These are phyloP conservation scores for Galleria mellonella DNA, from an alignment of 1,140 invertebrate species.

Conservation along the genomic window DNA sequence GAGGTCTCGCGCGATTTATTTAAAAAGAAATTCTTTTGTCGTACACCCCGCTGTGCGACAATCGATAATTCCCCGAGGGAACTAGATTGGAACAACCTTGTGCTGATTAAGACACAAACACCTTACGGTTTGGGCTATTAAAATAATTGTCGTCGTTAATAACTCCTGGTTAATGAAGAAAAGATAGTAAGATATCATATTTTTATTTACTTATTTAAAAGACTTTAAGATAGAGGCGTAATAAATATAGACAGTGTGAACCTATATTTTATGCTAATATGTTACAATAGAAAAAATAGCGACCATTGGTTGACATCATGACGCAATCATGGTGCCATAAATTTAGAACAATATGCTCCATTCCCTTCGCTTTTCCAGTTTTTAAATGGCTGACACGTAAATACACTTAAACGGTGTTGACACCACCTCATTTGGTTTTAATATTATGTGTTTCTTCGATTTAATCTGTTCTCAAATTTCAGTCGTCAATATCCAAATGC, in stretches of 20 bases:
- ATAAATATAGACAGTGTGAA: too few relatives aligned
- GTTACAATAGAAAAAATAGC: too few relatives aligned
- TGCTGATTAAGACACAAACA: constrained; percentile 53
- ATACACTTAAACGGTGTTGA: constrained; percentile 27
- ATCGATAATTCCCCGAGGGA: constrained; percentile 49
- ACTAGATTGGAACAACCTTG: constrained; percentile 45
- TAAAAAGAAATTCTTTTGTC: constrained; percentile 61
- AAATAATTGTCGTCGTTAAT: constrained; percentile 29
- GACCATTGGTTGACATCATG: too few relatives aligned
- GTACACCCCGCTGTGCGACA: constrained; percentile 51
- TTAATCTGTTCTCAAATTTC: constrained; percentile 20
- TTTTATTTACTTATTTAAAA: too few relatives aligned
- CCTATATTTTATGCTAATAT: too few relatives aligned
- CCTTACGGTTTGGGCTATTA: constrained; percentile 25
- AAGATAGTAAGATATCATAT: neutral
- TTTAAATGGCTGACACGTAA: constrained; percentile 25
- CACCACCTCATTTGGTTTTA: constrained; percentile 22
- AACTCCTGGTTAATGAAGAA: constrained; percentile 5
- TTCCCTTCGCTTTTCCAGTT: constrained; percentile 12
- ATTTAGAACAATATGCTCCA: constrained; percentile 16
- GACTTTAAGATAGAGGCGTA: too few relatives aligned
- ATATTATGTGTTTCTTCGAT: constrained; percentile 15
- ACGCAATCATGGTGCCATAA: constrained; percentile 10
- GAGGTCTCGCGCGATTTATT: constrained; percentile 67
- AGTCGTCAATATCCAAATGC: constrained; percentile 8